phyloP scores from a whole-genome alignment of 2,888 invertebrate genomes.

The Callosobruchus maculatus region DNA sequence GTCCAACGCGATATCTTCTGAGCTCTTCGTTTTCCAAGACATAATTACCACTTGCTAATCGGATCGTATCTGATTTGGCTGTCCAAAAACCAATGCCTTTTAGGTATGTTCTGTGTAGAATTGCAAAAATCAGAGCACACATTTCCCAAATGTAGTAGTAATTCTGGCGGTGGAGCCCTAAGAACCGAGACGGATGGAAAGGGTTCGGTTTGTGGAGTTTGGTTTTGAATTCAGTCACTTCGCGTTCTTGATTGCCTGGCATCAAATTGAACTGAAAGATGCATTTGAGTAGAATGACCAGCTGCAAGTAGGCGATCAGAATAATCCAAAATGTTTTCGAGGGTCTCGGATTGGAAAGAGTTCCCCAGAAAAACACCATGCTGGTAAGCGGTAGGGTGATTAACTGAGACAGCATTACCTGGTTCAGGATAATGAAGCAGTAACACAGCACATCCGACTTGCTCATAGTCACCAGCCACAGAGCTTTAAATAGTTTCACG shows the following conservation, averaged over 20 bases:
- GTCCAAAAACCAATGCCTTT: background rate
- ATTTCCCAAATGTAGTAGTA: background rate
- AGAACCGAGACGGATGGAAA: background rate
- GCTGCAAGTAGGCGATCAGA: background rate
- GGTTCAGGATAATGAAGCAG: background rate
- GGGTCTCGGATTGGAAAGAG: background rate
- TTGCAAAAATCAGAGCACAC: background rate
- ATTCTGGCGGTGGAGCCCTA: background rate
- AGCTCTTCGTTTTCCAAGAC: background rate
- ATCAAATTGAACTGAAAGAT: background rate
- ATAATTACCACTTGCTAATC: background rate
- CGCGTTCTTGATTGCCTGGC: background rate
- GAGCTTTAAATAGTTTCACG: background rate
- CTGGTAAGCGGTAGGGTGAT: background rate
- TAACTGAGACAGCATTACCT: background rate
- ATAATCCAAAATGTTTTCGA: background rate
- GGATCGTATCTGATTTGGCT: background rate
- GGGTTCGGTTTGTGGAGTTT: background rate
- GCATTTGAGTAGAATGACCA: background rate
- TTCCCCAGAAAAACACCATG: background rate
- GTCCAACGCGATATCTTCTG: background rate
- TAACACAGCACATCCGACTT: background rate
- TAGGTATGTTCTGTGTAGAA: background rate
- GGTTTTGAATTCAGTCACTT: background rate
- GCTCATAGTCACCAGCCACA: background rate